These are phyloP conservation scores for Phrynocephalus vlangalii DNA, from an alignment of 2,797 vertebrate species.

Conservation along the genomic window DNA sequence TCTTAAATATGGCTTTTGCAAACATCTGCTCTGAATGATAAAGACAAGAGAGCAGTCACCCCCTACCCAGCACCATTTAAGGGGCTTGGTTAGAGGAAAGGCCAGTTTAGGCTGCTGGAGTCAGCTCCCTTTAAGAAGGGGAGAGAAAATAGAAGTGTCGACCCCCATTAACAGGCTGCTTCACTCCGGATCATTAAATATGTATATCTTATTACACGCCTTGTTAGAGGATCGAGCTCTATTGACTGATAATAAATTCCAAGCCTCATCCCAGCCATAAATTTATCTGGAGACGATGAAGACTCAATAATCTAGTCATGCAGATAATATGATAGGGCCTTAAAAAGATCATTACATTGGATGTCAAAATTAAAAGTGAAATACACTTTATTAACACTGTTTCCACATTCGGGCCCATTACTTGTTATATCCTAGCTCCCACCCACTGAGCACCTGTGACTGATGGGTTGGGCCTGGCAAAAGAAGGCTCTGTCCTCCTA, in stretches of 20 bases:
- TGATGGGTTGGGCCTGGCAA: conserved; percentile 34
- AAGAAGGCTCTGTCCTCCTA: neutral
- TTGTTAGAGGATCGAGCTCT: conserved; percentile 88
- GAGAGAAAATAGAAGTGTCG: conserved; percentile 62
- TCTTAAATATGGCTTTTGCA: neutral
- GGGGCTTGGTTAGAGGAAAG: neutral
- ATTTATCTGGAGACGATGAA: conserved; percentile 90
- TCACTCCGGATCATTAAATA: conserved; percentile 99
- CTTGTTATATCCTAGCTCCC: conserved; percentile 64
- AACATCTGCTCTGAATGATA: conserved; percentile 3
- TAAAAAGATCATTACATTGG: conserved; percentile 90
- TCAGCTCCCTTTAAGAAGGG: conserved; percentile 41
- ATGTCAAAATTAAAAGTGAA: conserved; percentile 90
- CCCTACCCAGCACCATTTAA: neutral
- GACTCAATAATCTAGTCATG: conserved; percentile 90
- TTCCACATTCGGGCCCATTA: conserved; percentile 75
- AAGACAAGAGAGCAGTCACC: neutral
- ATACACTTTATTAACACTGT: conserved; percentile 84
- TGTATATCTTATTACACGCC: conserved; percentile 99
- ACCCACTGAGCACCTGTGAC: conserved; percentile 46
- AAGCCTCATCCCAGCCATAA: conserved; percentile 84
- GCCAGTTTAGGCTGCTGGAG: conserved; percentile 9
- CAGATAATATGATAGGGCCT: conserved; percentile 87
- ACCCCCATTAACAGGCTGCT: conserved; percentile 84
- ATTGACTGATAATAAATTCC: conserved; percentile 98